phyloP scores from a whole-genome alignment of 2,888 invertebrate species.

The Selenia dentaria region DNA sequence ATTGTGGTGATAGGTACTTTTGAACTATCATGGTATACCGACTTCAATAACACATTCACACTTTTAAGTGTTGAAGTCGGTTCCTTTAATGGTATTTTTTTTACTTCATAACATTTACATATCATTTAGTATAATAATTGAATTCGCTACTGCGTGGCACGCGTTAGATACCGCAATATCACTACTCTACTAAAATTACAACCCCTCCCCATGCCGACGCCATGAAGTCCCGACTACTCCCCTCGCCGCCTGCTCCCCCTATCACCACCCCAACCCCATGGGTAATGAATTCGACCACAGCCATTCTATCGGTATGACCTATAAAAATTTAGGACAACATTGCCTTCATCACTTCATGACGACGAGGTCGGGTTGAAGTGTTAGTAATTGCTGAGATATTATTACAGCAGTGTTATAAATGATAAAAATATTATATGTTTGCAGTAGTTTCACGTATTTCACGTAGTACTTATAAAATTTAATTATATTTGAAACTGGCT shows the following conservation, averaged over 20 bases:
- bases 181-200: conserved; percentile 78
- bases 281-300: conserved; percentile 75
- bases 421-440: no score
- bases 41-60: no score
- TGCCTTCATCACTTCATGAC: conserved; percentile 55
- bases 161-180: conserved; percentile 77
- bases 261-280: conserved; percentile 61
- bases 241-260: conserved; percentile 37
- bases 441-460: no score
- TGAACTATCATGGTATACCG: no score
- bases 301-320: conserved; percentile 70
- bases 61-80: no score
- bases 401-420: conserved; percentile 5
- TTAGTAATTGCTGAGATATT: conserved; percentile 6
- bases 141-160: conserved; percentile 53
- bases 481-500: no score
- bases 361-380: conserved; percentile 14
- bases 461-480: no score
- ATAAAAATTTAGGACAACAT: conserved; percentile 74
- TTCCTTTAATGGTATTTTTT: no score
- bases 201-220: conserved; percentile 63
- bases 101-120: no score
- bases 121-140: no score
- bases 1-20: no score
- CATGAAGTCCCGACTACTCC: conserved; percentile 63